Conservation (phyloP, 2,797 vertebrate species). For the Sciaenops ocellatus region DNA sequence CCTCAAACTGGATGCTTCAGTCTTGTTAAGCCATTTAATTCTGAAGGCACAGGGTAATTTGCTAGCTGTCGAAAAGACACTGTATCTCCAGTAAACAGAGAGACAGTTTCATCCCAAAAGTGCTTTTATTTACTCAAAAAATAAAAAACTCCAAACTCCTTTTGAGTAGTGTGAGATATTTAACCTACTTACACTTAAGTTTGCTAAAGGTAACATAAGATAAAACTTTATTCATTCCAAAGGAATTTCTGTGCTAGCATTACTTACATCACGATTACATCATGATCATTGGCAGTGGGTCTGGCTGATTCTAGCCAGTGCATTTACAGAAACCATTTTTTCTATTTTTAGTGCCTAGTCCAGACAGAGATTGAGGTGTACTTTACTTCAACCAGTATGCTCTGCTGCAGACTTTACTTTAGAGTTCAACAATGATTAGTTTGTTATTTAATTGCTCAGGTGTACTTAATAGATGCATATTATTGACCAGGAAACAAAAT, state of each 20-base stretch:
- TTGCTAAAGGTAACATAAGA: neutral
- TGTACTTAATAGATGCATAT: constrained; percentile 14
- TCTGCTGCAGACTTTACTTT: neutral
- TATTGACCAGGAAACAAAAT: constrained; percentile 1
- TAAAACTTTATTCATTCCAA: neutral
- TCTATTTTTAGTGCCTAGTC: neutral
- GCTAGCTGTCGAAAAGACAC: constrained; percentile 1
- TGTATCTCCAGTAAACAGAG: neutral
- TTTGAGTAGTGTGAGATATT: constrained; percentile 9
- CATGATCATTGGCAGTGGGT: constrained; percentile 1
- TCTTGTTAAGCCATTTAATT: constrained; percentile 11
- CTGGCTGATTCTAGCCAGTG: neutral
- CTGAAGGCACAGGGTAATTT: neutral
- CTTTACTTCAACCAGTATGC: neutral
- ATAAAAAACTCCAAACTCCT: neutral
- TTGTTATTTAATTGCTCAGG: neutral
- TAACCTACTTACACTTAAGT: neutral
- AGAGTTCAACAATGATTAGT: neutral
- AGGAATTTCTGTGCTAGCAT: constrained; percentile 5
- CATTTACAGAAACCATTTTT: neutral
- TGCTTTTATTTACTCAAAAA: constrained; percentile 6
- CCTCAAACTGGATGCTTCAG: neutral
- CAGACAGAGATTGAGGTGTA: neutral
- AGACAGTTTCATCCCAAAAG: neutral
- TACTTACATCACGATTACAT: neutral